Evolutionary conservation across 2,888 invertebrate genomes (phyloP), one percentile per base, ranked within the genome.

Genomic region (Doris montereyensis): DNA sequence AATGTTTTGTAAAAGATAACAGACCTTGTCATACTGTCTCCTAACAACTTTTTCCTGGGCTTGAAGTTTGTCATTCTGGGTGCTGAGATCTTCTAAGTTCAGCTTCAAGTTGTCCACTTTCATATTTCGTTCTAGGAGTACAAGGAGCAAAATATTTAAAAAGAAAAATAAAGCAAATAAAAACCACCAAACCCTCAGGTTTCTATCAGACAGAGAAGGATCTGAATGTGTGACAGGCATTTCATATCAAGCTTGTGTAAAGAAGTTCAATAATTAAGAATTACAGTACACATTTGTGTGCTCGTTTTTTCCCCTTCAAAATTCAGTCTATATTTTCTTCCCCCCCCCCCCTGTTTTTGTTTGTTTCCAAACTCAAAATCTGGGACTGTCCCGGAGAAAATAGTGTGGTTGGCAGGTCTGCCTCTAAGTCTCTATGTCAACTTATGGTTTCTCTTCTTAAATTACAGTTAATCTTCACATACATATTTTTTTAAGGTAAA

Each of bases 41-140:
- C 97, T 93, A 3, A 96, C 91, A 52, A 92, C 92, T 85, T 95
- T 95, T 88, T 97, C 97, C 84, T 95, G 95, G n/a, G 94, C 94
- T 60, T 96, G 92, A 2, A 97, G 92, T 62, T 93, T 94, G 28
- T 94, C 93, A 88, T 97, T 97, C 82, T 95, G 94, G 72, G 94
- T 94, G 0, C 95, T 93, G 75, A 96, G 93, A 68, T 95, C 94
- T 85, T 95, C 94, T 4, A 97, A 92, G 35, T 95, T 95, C 30
- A 94, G 93, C 85, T 96, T 95, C 92, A 97, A 94, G 17, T 95
- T 95, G 2, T 94, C 94, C 78, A 97, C 94, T 17, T 97, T 93
- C 2, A 95, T 94, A 90, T 97, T 96, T 30, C 98, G 93, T 91
- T 98, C 97, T 89, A 81, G 52, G 83, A 84, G 52, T 52, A 52